phyloP scores from a whole-genome alignment of 2,888 invertebrate genomes.

The Ptycholaimellus sp. region DNA sequence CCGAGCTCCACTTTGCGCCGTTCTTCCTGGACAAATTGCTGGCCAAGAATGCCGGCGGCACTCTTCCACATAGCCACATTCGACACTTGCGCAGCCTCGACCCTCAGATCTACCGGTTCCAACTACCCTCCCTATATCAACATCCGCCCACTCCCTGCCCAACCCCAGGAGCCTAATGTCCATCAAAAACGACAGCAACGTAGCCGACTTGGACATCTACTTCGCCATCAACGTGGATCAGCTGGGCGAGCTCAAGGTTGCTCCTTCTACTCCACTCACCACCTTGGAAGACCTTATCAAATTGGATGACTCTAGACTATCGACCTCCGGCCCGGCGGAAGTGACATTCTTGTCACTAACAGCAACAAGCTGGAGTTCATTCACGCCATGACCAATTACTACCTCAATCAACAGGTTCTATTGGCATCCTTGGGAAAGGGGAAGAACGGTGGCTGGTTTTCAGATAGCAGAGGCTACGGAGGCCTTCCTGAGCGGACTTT shows the following conservation, averaged over 20 bases:
- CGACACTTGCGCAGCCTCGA: conserved; percentile 80
- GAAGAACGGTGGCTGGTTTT: background rate
- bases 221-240: conserved; percentile 73
- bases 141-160: too few species aligned
- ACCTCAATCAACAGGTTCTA: conserved; percentile 53
- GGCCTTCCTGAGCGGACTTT: conserved; percentile 65
- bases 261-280: too few species aligned
- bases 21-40: conserved; percentile 74
- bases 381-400: conserved; percentile 79
- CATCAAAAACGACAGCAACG: conserved; percentile 1
- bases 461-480: conserved; percentile 49
- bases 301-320: conserved; percentile 29
- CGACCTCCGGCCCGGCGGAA: conserved; percentile 68
- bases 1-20: conserved; percentile 77
- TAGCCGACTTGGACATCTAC: conserved; percentile 37
- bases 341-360: conserved; percentile 64
- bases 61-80: conserved; percentile 45
- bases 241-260: conserved; percentile 56
- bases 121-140: too few species aligned
- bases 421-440: background rate
- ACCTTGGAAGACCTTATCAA: conserved; percentile 1
- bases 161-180: conserved; percentile 1
- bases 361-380: conserved; percentile 86
- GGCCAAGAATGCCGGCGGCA: conserved; percentile 41
- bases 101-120: conserved; percentile 54